Conservation (phyloP, 2,888 invertebrate species). For the Sesia bembeciformis region DNA sequence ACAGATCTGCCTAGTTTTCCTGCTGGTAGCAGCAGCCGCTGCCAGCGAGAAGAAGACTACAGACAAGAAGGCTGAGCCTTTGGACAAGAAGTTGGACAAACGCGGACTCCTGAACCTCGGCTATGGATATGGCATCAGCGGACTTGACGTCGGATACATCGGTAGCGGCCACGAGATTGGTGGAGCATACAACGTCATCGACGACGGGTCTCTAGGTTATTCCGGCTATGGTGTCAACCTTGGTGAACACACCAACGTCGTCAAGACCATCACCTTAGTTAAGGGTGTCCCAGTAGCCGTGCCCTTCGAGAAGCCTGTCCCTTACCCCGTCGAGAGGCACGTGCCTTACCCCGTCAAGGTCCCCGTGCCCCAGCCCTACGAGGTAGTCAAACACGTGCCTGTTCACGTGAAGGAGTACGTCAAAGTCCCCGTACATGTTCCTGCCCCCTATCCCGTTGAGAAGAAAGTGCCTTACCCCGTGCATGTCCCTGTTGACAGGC, state of each 20-base stretch:
- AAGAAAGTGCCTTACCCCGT: slow-evolving; percentile 83
- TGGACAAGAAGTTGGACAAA: slow-evolving; percentile 87
- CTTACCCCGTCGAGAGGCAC: slow-evolving; percentile 78
- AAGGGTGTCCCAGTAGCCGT: slow-evolving; percentile 79
- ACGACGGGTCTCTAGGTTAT: slow-evolving; percentile 31
- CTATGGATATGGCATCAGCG: slow-evolving; percentile 85
- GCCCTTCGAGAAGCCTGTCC: slow-evolving; percentile 77
- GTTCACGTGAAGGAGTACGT: slow-evolving; percentile 85
- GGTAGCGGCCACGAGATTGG: slow-evolving; percentile 75
- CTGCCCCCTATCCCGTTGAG: slow-evolving; percentile 85
- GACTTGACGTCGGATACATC: slow-evolving; percentile 82
- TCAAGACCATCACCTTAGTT: slow-evolving; percentile 78
- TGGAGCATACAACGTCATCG: slow-evolving; percentile 64
- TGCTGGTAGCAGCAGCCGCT: slow-evolving; percentile 84
- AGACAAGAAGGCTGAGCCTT: slow-evolving; percentile 71
- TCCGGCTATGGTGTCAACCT: slow-evolving; percentile 41
- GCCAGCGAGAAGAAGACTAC: slow-evolving; percentile 78
- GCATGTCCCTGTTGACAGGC: slow-evolving; percentile 82
- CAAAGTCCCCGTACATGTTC: slow-evolving; percentile 85
- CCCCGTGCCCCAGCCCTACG: slow-evolving; percentile 81
- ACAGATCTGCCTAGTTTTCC: slow-evolving; percentile 82
- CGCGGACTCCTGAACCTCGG: slow-evolving; percentile 86
- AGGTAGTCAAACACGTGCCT: slow-evolving; percentile 80
- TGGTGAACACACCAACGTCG: slow-evolving; percentile 65
- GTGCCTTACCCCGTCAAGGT: slow-evolving; percentile 81